Evolutionary conservation across 1,140 invertebrate species (phyloP), one percentile per base, ranked within the genome.

Genomic region (Drosophila teissieri): DNA sequence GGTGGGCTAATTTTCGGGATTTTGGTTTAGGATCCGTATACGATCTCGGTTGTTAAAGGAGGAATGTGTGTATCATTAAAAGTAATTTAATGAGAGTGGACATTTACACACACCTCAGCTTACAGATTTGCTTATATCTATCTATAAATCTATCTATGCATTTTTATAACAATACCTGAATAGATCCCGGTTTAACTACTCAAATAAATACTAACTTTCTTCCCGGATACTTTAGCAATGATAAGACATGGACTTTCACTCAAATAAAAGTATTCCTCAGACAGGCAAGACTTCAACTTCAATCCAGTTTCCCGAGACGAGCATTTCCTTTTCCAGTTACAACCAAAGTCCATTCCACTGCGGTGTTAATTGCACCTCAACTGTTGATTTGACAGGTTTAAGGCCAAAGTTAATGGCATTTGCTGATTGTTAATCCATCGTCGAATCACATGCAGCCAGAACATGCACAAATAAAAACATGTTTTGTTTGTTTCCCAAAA

Each of bases 391-490:
- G 62, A 53, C 73, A 53, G 48, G 53, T 69, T 73, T 60, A 81
- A 68, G 44, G 46, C 36, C 12, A 45, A 44, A 46, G 48, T 48
- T 80, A 69, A 79, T 74, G 44, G 58, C 53, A 37, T 54, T 81
- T 53, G 53, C 62, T 49, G 62, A 40, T 36, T 31, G 34, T 24
- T 69, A 17, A 46, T 60, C 51, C 57, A 36, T 52, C 55, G 15
- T 52, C 55, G 14, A 34, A 48, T 17, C 39, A 31, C 60, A 81
- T 80, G 79, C 79, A 77, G 60, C 19, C 44, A 73, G 48, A 73
- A 82, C 54, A 54, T 82, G 73, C 39, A 69, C 73, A 82, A 82
- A 82, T 54, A 82, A 73, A 42, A 82, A 64, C 63, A 80, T 69
- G 53, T 80, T 80, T 70, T 56, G 55, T 79, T 56, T 63, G 72